These are phyloP conservation scores for Steinernema khuongi DNA, from an alignment of 1,140 invertebrate genomes.

Conservation along the genomic window DNA sequence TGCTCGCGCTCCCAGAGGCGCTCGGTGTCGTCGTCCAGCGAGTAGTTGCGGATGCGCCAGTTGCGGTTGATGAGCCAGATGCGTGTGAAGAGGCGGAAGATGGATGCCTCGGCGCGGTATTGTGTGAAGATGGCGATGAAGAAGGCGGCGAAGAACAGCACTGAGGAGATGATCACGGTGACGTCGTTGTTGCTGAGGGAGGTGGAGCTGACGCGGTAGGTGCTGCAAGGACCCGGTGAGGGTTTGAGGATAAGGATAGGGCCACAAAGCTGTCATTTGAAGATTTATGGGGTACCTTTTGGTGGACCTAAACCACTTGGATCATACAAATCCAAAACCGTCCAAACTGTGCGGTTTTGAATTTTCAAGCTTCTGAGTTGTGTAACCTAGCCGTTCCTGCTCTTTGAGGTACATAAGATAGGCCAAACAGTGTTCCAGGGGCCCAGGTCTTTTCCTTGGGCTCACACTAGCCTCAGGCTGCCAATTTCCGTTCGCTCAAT, in stretches of 20 bases:
- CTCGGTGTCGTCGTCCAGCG: background rate
- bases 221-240: slow-evolving; percentile 12
- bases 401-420: no score
- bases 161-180: slow-evolving; percentile 27
- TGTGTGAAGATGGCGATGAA: slow-evolving; percentile 36
- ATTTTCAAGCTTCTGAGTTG: no score
- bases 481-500: no score
- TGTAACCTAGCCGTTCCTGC: no score
- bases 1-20: slow-evolving; percentile 4
- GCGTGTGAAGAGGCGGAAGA: slow-evolving; percentile 28
- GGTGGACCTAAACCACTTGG: background rate
- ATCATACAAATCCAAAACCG: no score
- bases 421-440: no score
- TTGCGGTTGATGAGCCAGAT: slow-evolving; percentile 34
- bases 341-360: no score
- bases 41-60: slow-evolving; percentile 30
- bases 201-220: slow-evolving; percentile 22
- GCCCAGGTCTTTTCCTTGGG: no score
- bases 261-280: no score
- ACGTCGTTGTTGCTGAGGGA: slow-evolving; percentile 29
- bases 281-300: background rate
- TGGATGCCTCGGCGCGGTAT: slow-evolving; percentile 28
- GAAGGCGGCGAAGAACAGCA: slow-evolving; percentile 34
- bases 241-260: background rate
- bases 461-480: no score